Evolutionary conservation across 2,113 vertebrate genomes (phyloP).

Genomic region (Trochalopteron elliotii): DNA sequence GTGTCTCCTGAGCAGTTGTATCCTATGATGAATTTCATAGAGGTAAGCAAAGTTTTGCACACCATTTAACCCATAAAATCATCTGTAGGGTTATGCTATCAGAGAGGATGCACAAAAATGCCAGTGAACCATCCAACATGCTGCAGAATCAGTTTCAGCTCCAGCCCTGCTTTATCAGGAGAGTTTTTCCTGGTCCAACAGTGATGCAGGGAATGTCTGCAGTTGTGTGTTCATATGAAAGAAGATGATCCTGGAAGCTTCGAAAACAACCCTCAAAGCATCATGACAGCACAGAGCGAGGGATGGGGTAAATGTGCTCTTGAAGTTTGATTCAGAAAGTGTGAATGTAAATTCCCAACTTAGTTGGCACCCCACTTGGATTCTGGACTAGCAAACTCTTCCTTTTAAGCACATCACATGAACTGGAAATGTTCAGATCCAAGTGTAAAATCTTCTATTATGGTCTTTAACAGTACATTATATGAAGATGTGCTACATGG

Average conservation of each 20-base stretch:
- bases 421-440: neutral
- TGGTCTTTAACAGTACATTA: neutral
- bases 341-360: neutral
- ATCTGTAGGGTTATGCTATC: neutral
- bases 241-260: neutral
- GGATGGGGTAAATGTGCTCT: neutral
- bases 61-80: neutral
- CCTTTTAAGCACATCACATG: neutral
- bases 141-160: neutral
- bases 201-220: neutral
- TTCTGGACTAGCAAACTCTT: neutral
- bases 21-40: neutral
- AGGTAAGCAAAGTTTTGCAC: neutral
- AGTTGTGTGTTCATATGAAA: neutral
- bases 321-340: neutral
- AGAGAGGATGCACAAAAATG: neutral
- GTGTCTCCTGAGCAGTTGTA: neutral
- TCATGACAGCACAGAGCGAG: fast-evolving
- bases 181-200: neutral
- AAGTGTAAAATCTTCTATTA: neutral
- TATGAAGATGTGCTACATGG: neutral
- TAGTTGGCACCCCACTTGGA: neutral
- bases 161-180: neutral
- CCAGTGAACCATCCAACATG: neutral
- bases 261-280: neutral